Evolutionary conservation across 2,797 vertebrate species (phyloP), one percentile per base, ranked within the genome.

Genomic region (Saxicola maurus): DNA sequence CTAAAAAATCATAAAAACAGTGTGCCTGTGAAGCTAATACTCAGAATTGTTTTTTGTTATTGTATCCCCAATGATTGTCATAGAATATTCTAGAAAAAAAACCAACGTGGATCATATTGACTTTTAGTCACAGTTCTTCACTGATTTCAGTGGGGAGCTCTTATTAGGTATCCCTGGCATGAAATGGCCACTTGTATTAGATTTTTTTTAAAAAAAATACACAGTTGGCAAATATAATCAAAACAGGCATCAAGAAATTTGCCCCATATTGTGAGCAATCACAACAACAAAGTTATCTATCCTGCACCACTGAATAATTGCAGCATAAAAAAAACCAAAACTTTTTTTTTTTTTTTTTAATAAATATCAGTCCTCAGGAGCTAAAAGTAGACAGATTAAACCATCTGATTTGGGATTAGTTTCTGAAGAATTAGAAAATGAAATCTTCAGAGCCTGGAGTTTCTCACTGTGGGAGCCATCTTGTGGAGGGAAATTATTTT

Each of bases 401-500:
- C 31, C 27, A 7, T 48, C 67, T 71, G 71, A 84, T 40, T 56
- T 30, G 4, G 21, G 24, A 89, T 77, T 75, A 55, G 17, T 85
- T 90, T 89, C 57, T 62, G 33, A 56, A 87, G 66, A 91, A 91
- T 9, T 27, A 46, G 68, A 72, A 89, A 40, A 55, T 37, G 64
- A 82, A 79, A 49, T 53, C 30, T 78, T 87, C 33, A 72, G 33
- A 73, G 25, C 33, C 33, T 77, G 19, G 37, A 74, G 66, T 71
- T 91, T 89, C 65, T 95, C 82, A 49, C 51, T 49, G 59, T 77
- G 77, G 76, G 76, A 90, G 59, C 76, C 82, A 92, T 81, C 89
- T 94, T 90, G 86, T 89, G 77, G 69, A 94, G 11, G 67, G 76
- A 90, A 93, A 83, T 81, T 73, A 64, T 91, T 85, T 87, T 91